Evolutionary conservation across 2,888 invertebrate genomes (phyloP).

Genomic region (Hypomecis atomaria): DNA sequence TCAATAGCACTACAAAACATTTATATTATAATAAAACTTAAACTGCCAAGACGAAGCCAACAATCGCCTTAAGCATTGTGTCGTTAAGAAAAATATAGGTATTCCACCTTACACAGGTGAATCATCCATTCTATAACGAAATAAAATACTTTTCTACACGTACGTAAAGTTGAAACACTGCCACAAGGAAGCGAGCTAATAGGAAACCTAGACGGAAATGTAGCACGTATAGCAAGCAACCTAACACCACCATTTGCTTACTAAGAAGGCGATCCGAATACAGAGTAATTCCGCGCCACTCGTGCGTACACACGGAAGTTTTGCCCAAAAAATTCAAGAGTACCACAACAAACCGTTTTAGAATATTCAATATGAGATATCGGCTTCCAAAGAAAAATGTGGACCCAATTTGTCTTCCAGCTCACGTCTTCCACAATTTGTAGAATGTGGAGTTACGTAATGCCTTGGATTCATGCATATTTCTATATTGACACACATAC

Average conservation of each 20-base stretch:
- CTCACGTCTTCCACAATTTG: conserved; percentile 66
- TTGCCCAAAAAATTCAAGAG: conserved; percentile 36
- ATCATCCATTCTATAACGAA: no score
- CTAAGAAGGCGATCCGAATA: conserved; percentile 15
- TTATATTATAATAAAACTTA: no score
- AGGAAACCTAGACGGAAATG: background rate
- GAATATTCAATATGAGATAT: conserved; percentile 57
- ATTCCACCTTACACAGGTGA: no score
- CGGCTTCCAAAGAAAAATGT: conserved; percentile 60
- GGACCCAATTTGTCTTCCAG: conserved; percentile 63
- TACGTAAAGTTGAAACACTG: no score
- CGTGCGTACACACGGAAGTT: conserved; percentile 23
- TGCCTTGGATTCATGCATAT: conserved; percentile 62
- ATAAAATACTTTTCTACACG: no score
- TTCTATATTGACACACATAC: conserved; percentile 56
- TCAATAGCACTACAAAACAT: no score
- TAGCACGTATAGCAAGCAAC: conserved; percentile 2
- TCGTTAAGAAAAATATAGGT: no score
- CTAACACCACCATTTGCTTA: conserved; percentile 9
- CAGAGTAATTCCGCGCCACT: conserved; percentile 8
- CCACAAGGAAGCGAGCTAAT: background rate
- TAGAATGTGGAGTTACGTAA: conserved; percentile 65
- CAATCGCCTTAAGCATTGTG: no score
- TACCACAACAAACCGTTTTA: conserved; percentile 55
- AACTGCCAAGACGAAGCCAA: no score